A percentile compares a stretch with the other conserved stretches of the same genome.
Conservation (phyloP, 2,888 invertebrate species). For the Allygus modestus region DNA sequence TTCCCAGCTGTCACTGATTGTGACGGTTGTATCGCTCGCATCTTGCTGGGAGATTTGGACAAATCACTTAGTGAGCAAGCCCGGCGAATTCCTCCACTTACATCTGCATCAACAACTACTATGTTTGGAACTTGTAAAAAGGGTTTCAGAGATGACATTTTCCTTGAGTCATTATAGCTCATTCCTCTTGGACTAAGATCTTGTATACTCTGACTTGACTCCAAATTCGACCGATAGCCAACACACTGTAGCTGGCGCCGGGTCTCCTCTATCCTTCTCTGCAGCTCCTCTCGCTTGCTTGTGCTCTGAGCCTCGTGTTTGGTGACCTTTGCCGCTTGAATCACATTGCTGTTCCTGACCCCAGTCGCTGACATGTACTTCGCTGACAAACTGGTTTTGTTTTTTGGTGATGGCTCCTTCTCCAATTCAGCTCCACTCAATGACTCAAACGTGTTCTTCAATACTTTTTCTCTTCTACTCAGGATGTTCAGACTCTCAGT, state of each 20-base stretch:
- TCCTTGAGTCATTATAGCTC: constrained; percentile 62
- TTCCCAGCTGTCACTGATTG: constrained; percentile 40
- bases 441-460: constrained; percentile 77
- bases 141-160: constrained; percentile 64
- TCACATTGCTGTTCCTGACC: constrained; percentile 76
- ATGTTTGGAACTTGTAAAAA: constrained; percentile 65
- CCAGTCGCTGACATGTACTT: constrained; percentile 62
- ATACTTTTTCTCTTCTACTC: constrained; percentile 74
- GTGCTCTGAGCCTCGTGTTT: constrained; percentile 81
- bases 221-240: constrained; percentile 87
- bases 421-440: constrained; percentile 80
- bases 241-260: constrained; percentile 91
- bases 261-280: constrained; percentile 90
- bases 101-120: constrained; percentile 71
- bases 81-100: constrained; percentile 83
- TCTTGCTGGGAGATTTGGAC: constrained; percentile 73
- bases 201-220: constrained; percentile 91
- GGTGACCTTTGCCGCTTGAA: constrained; percentile 78
- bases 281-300: constrained; percentile 86
- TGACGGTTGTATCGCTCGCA: not conserved
- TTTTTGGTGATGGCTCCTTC: constrained; percentile 56
- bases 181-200: constrained; percentile 83
- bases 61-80: constrained; percentile 90
- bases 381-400: constrained; percentile 33
- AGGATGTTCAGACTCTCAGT: constrained; percentile 74